Evolutionary conservation across 2,888 invertebrate genomes (phyloP).

Genomic region (Pristionchus arcanus): DNA sequence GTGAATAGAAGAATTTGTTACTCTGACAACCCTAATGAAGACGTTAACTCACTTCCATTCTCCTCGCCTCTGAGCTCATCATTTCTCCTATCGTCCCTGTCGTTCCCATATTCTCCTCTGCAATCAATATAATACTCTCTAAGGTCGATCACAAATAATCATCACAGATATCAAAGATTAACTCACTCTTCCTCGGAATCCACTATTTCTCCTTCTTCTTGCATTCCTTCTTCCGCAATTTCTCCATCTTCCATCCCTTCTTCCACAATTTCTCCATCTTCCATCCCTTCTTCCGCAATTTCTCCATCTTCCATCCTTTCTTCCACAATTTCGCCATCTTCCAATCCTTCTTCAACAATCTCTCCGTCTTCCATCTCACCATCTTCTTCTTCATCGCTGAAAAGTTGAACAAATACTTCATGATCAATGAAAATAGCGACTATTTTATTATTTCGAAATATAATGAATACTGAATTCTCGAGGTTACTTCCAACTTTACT

Average conservation of each 20-base stretch:
- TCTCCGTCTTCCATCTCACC: not conserved
- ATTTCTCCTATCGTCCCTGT: too few relatives aligned
- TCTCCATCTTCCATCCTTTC: conserved; percentile 6
- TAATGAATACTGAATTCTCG: too few relatives aligned
- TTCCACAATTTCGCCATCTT: not conserved
- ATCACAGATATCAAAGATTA: too few relatives aligned
- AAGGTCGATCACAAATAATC: too few relatives aligned
- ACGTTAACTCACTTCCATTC: not conserved
- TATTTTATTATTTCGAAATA: too few relatives aligned
- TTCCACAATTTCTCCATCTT: not conserved
- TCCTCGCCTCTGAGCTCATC: too few relatives aligned
- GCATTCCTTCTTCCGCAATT: not conserved
- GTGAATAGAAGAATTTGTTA: too few relatives aligned
- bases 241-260: not conserved
- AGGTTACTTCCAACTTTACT: too few relatives aligned
- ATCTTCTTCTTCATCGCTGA: not conserved
- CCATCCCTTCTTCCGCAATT: not conserved
- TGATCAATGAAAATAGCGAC: too few relatives aligned
- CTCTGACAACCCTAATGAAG: too few relatives aligned
- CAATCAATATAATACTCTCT: too few relatives aligned
- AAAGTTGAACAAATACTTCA: too few relatives aligned
- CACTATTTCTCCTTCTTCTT: not conserved
- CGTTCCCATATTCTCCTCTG: not conserved
- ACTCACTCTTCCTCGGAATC: not conserved
- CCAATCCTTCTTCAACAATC: not conserved